Evolutionary conservation across 2,888 invertebrate species (phyloP), one percentile per base, ranked within the genome.

Genomic region (Julus scanicus): DNA sequence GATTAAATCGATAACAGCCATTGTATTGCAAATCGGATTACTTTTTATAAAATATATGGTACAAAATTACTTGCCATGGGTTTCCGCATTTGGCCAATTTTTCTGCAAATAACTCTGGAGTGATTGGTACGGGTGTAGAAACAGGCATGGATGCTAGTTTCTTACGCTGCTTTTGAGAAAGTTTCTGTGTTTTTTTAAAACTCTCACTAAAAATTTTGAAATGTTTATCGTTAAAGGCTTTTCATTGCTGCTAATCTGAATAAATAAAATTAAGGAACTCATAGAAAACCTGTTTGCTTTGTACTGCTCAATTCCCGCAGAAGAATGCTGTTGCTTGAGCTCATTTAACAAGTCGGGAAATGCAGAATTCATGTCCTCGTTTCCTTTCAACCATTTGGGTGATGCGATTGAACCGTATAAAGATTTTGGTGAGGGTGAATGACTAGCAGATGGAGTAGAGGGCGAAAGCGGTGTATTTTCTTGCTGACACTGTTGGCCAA

Each of bases 101-200:
- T 80, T 80, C 80, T 39, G 37, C 29, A 37, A 63, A 63, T 63
- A 63, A 20, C 20, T 63, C 20, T 63, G 63, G 20, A 63, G 15
- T 11, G 15, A 80, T 80, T 39, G 80, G 37, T 39, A 39, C 20
- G 9, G 86, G 49, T 88, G 71, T 39, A 13, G 71, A 13, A 20
- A 86, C 91, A 92, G 40, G 91, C 91, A 91, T 93, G 91, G 91
- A 91, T 0, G 94, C 94, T 89, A 94, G 91, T 90, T 94, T 94
- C 90, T 95, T 95, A 39, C 95, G 92, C 91, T 95, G 94, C 89
- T 95, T 95, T 90, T 95, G 95, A 0, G 95, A 95, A 9, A 95
- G 90, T 91, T 94, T 94, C 15, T 29, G 57, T 8, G 9, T 86
- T 57, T 20, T 39, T 86, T 17, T 29, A 29, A 57, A 57, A 86